These are phyloP conservation scores for Dromaius novaehollandiae DNA, from an alignment of 2,113 vertebrate genomes.

Conservation along the genomic window DNA sequence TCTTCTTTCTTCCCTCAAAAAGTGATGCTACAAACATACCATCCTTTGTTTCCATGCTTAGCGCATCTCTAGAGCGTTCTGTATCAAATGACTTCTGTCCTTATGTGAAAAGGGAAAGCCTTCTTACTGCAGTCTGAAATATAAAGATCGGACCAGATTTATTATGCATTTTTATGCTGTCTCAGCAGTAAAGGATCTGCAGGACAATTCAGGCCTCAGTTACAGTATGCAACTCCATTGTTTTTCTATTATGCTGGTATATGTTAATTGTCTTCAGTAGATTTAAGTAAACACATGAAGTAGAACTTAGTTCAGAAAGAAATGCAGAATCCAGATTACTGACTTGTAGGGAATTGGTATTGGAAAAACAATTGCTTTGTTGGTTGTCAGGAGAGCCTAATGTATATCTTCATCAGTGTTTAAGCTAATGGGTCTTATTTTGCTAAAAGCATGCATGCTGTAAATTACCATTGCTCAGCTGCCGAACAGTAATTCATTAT, in stretches of 20 bases:
- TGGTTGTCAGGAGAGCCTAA: background rate
- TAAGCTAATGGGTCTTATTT: constrained; percentile 1
- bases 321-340: background rate
- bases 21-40: background rate
- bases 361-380: background rate
- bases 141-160: background rate
- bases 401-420: background rate
- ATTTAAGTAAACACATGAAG: background rate
- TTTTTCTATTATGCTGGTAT: background rate
- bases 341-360: background rate
- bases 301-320: background rate
- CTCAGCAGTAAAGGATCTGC: background rate
- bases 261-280: background rate
- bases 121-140: background rate
- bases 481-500: constrained; percentile 13
- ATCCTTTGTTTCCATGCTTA: background rate
- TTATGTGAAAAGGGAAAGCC: background rate
- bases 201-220: background rate
- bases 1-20: background rate
- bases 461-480: constrained; percentile 21
- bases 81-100: background rate
- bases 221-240: background rate
- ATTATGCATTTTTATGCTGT: background rate
- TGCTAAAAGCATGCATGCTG: background rate
- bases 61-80: background rate